Evolutionary conservation across 2,113 vertebrate species (phyloP), one percentile per base, ranked within the genome.

Genomic region (Tyrannus savana): DNA sequence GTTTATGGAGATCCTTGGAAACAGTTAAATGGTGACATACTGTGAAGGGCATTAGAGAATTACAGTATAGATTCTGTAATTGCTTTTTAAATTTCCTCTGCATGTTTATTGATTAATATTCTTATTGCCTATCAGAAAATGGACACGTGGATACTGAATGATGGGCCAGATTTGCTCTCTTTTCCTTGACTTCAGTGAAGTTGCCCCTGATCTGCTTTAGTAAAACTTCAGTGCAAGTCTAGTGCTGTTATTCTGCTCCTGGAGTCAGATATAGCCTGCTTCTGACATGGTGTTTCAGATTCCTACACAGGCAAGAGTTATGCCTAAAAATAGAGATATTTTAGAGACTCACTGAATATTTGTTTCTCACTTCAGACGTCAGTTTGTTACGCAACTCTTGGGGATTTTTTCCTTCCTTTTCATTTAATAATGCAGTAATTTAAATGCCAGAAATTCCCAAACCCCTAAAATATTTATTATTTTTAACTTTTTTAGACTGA

Each of bases 131-230:
- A 0, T 58, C 21, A 11, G 37, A 52, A 60, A 39, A 31, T 33
- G 31, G 56, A 2, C 42, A 12, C 5, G 9, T 37, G 18, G 23
- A 18, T 72, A 1, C 35, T 83, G 62, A 75, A 13, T 31, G 18
- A 23, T 42, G 28, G 56, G 10, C 9, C 24, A 22, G 35, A 33
- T 63, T n/a, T 64, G 3, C 73, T 69, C 33, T 60, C 14, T 6
- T 1, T 55, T 27, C 16, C 16, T 44, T 62, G 19, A 37, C 33
- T 47, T 89, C 12, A 33, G 2, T 64, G 72, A 60, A 64, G 44
- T 74, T 3, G 0, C 6, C 58, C 9, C 35, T n/a, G 19, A 31
- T 42, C 6, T 39, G 9, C 17, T 2, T 2, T 18, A 14, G 12
- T 80, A 12, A 42, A 28, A 44, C 27, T 31, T 37, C 22, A 50